Evolutionary conservation across 1,140 invertebrate species (phyloP), one percentile per base, ranked within the genome.

Genomic region (Bombyx mandarina): DNA sequence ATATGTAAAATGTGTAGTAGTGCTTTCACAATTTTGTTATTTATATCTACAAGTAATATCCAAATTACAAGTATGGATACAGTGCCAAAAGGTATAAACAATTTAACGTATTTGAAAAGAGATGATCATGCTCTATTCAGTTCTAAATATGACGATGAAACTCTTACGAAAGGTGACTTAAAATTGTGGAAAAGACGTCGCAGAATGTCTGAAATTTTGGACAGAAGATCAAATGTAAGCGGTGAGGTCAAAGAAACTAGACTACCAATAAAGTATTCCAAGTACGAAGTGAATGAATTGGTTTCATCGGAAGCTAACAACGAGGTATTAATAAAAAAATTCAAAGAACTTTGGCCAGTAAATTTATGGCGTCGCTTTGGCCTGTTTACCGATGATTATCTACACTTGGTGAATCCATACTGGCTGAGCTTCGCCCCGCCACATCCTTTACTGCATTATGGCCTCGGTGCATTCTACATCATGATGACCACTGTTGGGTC

Each of bases 391-490:
- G 88, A 91, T 10, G 88, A 89, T 18, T 92, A 90, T 62, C 78
- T 93, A 46, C 66, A 82, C 8, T 71, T 86, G 9, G 91, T 93
- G 46, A 92, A 93, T 73, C 67, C 82, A 1, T 91, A 93, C 69
- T 94, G 93, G 92, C 67, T 94, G 61, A 71, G 88, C 58, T 93
- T 92, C 67, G 78, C 88, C 7, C 91, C 91, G 3, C 91, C 91
- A 0, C 62, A 73, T 7, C 80, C 88, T n/a, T 65, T 61, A 2
- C 68, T 88, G 10, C 90, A 92, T 59, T 91, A 91, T 63, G 73
- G 82, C 0, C 75, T 93, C 50, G 92, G 88, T 3, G 73, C 74
- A 2, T 54, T 92, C 0, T 94, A 94, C 69, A 74, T 89, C 12
- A 59, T 90, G 5, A 86, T 93, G 60, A 89, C 91, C 65, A 65